Evolutionary conservation across 2,888 invertebrate genomes (phyloP).

Genomic region (Chouioia cunea): DNA sequence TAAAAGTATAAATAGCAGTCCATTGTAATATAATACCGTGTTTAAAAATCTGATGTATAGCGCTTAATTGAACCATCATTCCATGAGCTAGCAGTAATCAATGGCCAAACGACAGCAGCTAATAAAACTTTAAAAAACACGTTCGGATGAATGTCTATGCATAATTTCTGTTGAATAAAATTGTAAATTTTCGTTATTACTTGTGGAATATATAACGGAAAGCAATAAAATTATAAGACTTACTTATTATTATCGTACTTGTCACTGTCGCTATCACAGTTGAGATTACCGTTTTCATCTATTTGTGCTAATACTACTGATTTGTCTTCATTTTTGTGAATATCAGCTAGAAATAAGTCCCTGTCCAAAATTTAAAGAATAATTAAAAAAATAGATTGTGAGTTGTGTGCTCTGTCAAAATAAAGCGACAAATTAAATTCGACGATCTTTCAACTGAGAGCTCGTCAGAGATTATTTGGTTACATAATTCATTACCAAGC

Average conservation of each 20-base stretch:
- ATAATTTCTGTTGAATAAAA: constrained; percentile 23
- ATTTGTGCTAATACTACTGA: constrained; percentile 26
- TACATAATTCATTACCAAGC: constrained; percentile 58
- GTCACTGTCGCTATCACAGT: constrained; percentile 4
- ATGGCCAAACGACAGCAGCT: no score
- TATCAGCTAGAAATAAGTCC: constrained; percentile 30
- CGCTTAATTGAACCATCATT: constrained; percentile 19
- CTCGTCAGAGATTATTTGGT: neutral
- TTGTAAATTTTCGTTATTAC: neutral
- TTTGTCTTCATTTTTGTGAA: constrained; percentile 16
- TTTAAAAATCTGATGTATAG: constrained; percentile 8
- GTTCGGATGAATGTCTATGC: neutral
- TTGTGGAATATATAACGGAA: neutral
- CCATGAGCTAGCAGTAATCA: constrained; percentile 13
- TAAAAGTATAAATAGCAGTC: constrained; percentile 30
- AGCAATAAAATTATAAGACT: constrained; percentile 3
- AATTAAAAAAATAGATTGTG: neutral
- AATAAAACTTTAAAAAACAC: constrained; percentile 2
- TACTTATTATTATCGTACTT: constrained; percentile 8
- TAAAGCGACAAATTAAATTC: neutral
- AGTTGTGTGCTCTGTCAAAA: neutral
- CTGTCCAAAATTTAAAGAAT: constrained; percentile 22
- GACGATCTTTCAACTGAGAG: neutral
- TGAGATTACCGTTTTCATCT: constrained; percentile 28
- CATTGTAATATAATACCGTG: constrained; percentile 28